phyloP scores from a whole-genome alignment of 2,888 invertebrate species.

The Onchidella celtica region DNA sequence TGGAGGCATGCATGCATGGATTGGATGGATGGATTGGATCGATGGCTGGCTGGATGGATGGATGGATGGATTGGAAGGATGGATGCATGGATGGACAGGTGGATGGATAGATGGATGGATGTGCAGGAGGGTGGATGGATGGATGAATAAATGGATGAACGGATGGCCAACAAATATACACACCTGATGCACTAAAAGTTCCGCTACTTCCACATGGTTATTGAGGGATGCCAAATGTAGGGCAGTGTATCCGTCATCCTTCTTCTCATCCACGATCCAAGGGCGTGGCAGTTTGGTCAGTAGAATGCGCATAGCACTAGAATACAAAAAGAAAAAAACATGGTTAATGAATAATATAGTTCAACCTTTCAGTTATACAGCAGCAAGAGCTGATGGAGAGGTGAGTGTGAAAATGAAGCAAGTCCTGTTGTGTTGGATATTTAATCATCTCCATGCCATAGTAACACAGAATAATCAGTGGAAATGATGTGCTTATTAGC shows the following conservation, averaged over 20 bases:
- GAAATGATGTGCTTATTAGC: too few relatives aligned
- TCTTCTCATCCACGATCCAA: slow-evolving; percentile 99
- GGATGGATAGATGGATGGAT: neutral
- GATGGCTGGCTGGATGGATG: neutral
- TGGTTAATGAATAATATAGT: neutral
- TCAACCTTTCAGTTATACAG: neutral
- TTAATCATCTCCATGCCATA: neutral
- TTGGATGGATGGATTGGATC: too few relatives aligned
- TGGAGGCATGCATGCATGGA: too few relatives aligned
- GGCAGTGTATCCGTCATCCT: slow-evolving; percentile 97
- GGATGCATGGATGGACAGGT: neutral
- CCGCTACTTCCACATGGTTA: slow-evolving; percentile 98
- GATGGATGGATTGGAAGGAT: neutral
- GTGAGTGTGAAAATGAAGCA: too few relatives aligned
- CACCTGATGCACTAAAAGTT: slow-evolving; percentile 84
- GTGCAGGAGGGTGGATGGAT: neutral
- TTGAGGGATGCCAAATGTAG: slow-evolving; percentile 96
- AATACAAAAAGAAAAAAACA: neutral
- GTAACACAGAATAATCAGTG: neutral
- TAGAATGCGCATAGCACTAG: slow-evolving; percentile 95
- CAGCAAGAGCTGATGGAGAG: too few relatives aligned
- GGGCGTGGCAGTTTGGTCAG: slow-evolving; percentile 94
- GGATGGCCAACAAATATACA: neutral
- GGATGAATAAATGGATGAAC: neutral
- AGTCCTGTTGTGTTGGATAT: neutral